Conservation (phyloP, 1,140 invertebrate genomes). For the Proctacanthus coquilletti region DNA sequence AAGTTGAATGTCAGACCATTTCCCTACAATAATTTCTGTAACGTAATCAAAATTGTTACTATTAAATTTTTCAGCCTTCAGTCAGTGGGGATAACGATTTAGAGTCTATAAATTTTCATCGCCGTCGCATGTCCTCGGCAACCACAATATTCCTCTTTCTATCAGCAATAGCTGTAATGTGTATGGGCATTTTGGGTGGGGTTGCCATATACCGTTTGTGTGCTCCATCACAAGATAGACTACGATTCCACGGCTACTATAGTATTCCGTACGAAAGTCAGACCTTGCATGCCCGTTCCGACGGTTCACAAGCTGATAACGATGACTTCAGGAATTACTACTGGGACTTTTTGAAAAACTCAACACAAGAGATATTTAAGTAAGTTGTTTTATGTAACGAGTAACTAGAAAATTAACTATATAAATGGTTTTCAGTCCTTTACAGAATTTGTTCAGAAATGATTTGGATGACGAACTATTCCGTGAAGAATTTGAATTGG, state of each 20-base stretch:
- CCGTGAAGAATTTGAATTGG: constrained; percentile 61
- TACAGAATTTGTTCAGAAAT: too few species aligned
- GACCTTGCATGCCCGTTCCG: constrained; percentile 19
- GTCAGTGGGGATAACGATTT: constrained; percentile 25
- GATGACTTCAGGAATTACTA: too few species aligned
- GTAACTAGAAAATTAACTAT: too few species aligned
- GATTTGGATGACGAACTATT: constrained; percentile 42
- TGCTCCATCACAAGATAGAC: constrained; percentile 39
- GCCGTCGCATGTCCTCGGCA: constrained; percentile 35
- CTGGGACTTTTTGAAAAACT: too few species aligned
- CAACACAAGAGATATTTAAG: too few species aligned
- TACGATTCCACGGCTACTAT: constrained; percentile 48
- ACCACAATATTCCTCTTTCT: constrained; percentile 56
- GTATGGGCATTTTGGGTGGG: constrained; percentile 58
- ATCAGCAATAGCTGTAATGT: constrained; percentile 52
- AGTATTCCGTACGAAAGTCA: constrained; percentile 41
- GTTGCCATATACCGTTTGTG: constrained; percentile 64
- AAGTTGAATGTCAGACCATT: too few species aligned
- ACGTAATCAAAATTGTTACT: background rate
- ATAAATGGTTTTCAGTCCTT: too few species aligned
- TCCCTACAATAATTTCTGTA: background rate
- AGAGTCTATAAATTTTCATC: constrained; percentile 32
- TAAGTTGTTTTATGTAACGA: too few species aligned
- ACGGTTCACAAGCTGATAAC: too few species aligned
- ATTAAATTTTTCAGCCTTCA: constrained; percentile 7